Percentiles rank a stretch among this genome's conserved stretches.
Conservation (phyloP, 2,113 vertebrate genomes). For the Anser cygnoides region DNA sequence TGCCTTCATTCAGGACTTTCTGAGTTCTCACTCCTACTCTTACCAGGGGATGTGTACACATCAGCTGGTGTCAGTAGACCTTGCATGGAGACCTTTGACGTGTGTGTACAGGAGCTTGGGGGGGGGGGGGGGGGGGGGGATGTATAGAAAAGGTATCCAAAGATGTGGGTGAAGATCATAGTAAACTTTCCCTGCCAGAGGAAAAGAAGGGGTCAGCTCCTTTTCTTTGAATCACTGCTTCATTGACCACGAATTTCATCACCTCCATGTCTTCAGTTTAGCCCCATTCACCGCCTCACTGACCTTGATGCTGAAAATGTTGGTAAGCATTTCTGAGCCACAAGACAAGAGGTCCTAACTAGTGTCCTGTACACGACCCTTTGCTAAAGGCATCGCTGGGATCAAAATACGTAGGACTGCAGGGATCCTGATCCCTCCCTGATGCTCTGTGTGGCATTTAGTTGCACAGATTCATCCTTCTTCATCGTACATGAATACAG, state of each 20-base stretch:
- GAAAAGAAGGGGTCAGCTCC: not conserved
- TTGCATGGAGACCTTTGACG: not conserved
- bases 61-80: not conserved
- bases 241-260: not conserved
- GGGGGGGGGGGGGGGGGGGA: accelerated
- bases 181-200: not conserved
- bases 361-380: not conserved
- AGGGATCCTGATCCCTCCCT: not conserved
- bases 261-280: not conserved
- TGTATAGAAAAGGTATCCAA: not conserved
- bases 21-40: not conserved
- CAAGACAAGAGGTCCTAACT: not conserved
- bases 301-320: not conserved
- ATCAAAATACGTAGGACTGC: not conserved
- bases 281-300: not conserved
- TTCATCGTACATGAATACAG: not conserved
- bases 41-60: not conserved
- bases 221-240: not conserved
- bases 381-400: not conserved
- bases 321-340: not conserved
- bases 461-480: not conserved
- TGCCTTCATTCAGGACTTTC: not conserved
- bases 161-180: not conserved
- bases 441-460: not conserved
- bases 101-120: accelerated